Evolutionary conservation across 1,140 invertebrate species (phyloP).

Genomic region (Drosophila suzukii): DNA sequence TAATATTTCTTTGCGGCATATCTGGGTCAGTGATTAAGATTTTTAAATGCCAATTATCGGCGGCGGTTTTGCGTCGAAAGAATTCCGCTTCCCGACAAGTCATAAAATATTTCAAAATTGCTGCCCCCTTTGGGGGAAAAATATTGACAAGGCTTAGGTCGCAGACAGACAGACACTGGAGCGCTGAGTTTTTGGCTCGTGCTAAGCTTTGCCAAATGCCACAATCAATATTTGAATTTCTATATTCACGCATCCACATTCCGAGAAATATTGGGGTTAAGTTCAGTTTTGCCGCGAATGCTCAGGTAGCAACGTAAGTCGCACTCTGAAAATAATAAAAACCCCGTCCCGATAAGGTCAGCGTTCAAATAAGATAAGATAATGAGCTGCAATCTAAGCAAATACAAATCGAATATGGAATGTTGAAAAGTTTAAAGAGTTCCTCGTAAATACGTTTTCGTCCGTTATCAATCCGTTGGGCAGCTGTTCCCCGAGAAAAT

Average conservation of each 20-base stretch:
- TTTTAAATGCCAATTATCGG: constrained; percentile 41
- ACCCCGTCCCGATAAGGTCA: constrained; percentile 12
- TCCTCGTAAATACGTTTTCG: constrained; percentile 43
- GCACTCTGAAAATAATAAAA: constrained; percentile 9
- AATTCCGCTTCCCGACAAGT: constrained; percentile 37
- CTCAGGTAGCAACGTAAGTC: constrained; percentile 54
- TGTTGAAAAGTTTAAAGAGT: constrained; percentile 51
- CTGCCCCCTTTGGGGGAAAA: neutral
- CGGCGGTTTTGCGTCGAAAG: neutral
- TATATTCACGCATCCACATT: constrained; percentile 38
- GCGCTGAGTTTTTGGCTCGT: constrained; percentile 56
- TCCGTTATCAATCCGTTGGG: constrained; percentile 24
- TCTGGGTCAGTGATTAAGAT: constrained; percentile 55
- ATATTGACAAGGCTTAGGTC: constrained; percentile 52
- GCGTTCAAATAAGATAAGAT: constrained; percentile 60
- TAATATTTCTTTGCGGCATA: constrained; percentile 29
- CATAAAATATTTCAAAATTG: constrained; percentile 23
- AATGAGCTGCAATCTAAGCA: constrained; percentile 57
- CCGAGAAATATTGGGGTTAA: constrained; percentile 75
- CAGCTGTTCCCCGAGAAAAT: constrained; percentile 64
- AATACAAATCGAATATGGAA: constrained; percentile 51
- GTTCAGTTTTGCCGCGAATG: constrained; percentile 52
- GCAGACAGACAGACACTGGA: constrained; percentile 26
- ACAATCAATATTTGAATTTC: constrained; percentile 51
- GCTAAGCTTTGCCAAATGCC: constrained; percentile 68